Evolutionary conservation across 2,888 invertebrate species (phyloP).

Genomic region (Phytoseiulus persimilis): DNA sequence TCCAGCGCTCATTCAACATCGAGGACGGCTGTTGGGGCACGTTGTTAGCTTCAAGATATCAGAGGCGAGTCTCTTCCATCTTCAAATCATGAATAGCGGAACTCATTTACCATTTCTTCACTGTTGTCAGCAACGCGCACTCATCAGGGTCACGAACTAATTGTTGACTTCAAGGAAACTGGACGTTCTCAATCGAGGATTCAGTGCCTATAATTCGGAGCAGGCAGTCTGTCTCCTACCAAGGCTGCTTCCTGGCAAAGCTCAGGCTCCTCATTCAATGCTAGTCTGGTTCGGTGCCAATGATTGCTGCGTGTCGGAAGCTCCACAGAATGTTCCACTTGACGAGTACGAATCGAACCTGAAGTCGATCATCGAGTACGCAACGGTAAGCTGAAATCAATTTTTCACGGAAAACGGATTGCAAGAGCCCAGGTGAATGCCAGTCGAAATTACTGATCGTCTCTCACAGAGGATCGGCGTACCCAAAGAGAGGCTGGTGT

Average conservation of each 20-base stretch:
- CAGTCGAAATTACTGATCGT: not conserved
- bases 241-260: not conserved
- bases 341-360: conserved; percentile 18
- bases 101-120: too few species aligned
- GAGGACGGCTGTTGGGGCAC: not conserved
- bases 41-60: not conserved
- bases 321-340: not conserved
- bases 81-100: too few species aligned
- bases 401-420: not conserved
- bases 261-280: not conserved
- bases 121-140: too few species aligned
- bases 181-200: conserved; percentile 14
- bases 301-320: not conserved
- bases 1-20: not conserved
- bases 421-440: not conserved
- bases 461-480: not conserved
- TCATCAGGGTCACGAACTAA: too few species aligned
- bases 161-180: not conserved
- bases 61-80: not conserved
- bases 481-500: not conserved
- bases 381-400: not conserved
- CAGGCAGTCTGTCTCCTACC: not conserved
- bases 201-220: conserved; percentile 10
- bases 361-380: not conserved
- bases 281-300: conserved; percentile 26